phyloP scores from a whole-genome alignment of 2,888 invertebrate species.

The Acanthosoma haemorrhoidale region DNA sequence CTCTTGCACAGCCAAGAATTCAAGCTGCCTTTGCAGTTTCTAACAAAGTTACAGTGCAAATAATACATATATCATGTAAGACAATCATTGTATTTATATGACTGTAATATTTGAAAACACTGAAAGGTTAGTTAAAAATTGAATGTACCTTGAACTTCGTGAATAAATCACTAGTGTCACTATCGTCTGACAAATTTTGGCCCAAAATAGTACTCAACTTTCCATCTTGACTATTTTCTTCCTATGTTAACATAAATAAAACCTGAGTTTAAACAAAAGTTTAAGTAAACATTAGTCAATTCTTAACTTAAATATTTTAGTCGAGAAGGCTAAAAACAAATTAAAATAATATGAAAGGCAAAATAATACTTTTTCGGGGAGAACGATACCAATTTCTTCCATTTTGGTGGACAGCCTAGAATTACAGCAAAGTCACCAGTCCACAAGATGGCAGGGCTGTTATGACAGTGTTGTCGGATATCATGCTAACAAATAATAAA shows the following conservation, averaged over 20 bases:
- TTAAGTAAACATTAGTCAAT: not conserved
- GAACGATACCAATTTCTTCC: conserved; percentile 76
- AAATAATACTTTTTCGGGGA: conserved; percentile 66
- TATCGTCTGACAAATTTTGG: conserved; percentile 60
- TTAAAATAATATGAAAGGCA: not conserved
- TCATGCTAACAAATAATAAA: too few relatives aligned
- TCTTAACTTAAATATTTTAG: too few relatives aligned
- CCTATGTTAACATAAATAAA: conserved; percentile 40
- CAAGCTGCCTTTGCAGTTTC: conserved; percentile 93
- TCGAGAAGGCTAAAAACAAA: not conserved
- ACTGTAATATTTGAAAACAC: not conserved
- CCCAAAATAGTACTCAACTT: conserved; percentile 55
- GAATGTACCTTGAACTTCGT: conserved; percentile 86
- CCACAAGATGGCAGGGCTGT: conserved; percentile 6
- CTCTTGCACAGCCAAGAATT: conserved; percentile 97
- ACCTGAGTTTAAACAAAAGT: not conserved
- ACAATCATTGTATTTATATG: not conserved
- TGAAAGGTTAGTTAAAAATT: not conserved
- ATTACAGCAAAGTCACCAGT: conserved; percentile 24
- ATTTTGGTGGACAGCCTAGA: conserved; percentile 47
- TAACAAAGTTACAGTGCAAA: conserved; percentile 49
- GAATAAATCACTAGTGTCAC: conserved; percentile 88
- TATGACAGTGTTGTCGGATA: not conserved
- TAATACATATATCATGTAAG: not conserved
- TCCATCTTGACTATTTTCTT: conserved; percentile 44